Percentiles rank a stretch among this genome's conserved stretches.
Conservation (phyloP, 2,113 vertebrate genomes). For the Isichthys henryi region DNA sequence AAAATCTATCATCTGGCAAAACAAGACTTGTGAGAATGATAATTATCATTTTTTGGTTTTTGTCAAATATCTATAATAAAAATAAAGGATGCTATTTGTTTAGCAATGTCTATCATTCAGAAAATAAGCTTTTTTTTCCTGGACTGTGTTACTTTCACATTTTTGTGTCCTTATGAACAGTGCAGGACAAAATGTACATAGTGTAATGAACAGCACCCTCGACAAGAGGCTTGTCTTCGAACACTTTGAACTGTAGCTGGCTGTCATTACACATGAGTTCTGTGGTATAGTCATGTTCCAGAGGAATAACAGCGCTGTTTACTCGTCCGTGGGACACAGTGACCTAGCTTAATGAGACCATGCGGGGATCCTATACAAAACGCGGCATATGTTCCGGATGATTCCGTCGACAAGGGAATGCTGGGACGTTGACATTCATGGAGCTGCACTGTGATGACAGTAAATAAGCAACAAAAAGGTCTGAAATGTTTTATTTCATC, state of each 20-base stretch:
- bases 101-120: background rate
- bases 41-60: background rate
- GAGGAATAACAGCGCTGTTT: background rate
- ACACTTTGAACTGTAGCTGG: background rate
- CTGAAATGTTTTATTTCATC: background rate
- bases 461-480: background rate
- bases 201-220: background rate
- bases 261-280: background rate
- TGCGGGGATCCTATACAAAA: background rate
- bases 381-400: background rate
- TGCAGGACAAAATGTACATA: background rate
- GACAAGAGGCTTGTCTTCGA: background rate
- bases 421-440: background rate
- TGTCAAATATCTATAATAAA: background rate
- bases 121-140: background rate
- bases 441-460: background rate
- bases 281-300: background rate
- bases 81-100: background rate
- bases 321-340: background rate
- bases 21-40: background rate
- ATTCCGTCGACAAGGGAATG: background rate
- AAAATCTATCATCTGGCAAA: background rate
- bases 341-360: background rate
- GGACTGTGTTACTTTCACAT: background rate
- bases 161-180: background rate